phyloP scores from a whole-genome alignment of 1,140 invertebrate genomes.

The Leptestheria dahalacensis region DNA sequence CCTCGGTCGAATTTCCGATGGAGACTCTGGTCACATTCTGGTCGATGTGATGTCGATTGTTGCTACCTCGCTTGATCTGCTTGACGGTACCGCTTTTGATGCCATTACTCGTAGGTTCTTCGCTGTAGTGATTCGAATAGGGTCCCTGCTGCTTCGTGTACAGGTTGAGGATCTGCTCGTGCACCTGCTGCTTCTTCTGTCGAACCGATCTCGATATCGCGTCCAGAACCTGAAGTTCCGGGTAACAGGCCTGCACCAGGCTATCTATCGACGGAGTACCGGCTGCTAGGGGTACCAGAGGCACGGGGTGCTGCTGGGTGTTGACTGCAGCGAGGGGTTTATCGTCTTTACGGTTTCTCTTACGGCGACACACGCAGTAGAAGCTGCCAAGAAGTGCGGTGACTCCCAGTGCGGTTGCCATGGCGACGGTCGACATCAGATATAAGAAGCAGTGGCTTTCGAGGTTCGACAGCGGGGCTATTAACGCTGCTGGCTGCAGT shows the following conservation, averaged over 20 bases:
- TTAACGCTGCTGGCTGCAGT: not conserved
- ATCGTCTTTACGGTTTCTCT: not conserved
- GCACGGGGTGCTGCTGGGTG: not conserved
- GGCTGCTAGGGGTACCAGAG: not conserved
- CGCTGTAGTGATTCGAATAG: slow-evolving; percentile 3
- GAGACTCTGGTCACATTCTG: slow-evolving; percentile 2
- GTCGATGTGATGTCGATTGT: not conserved
- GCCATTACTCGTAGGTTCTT: not conserved
- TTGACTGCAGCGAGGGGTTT: not conserved
- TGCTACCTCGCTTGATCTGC: slow-evolving; percentile 12
- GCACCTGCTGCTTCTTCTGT: slow-evolving; percentile 15
- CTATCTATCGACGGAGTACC: slow-evolving; percentile 5
- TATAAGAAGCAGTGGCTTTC: slow-evolving; percentile 14
- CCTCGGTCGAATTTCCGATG: not conserved
- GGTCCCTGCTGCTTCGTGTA: slow-evolving; percentile 5
- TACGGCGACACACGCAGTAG: slow-evolving; percentile 13
- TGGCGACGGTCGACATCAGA: slow-evolving; percentile 9
- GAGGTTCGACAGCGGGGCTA: slow-evolving; percentile 1
- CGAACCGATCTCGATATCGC: slow-evolving; percentile 14
- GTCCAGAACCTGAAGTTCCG: slow-evolving; percentile 15
- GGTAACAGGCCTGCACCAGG: slow-evolving; percentile 12
- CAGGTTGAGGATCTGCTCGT: slow-evolving; percentile 14
- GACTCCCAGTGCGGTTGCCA: slow-evolving; percentile 15
- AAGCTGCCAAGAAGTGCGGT: slow-evolving; percentile 2
- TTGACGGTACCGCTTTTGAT: not conserved